Base-by-base conservation (phyloP, 2,113 vertebrate genomes). In the Acanthochromis polyacanthus region DNA sequence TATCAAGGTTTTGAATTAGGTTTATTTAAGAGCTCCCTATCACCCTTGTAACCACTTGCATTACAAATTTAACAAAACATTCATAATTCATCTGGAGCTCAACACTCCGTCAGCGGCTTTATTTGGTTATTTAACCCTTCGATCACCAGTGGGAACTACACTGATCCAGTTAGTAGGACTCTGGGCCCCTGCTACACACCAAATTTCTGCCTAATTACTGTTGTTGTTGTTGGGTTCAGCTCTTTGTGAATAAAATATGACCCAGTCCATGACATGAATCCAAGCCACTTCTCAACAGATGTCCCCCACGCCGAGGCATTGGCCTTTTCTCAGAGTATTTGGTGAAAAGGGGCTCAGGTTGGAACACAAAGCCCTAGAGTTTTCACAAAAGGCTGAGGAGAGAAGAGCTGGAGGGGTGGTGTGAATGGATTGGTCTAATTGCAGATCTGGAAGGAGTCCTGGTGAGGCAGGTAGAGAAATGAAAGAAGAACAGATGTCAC, bases 361-460 rank as follows among this genome's bases (percentile, higher is more conserved):
- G 77, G 70, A 82, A 82, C 79, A 92, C 83, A 90, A 90, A 89
- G 81, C 62, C 60, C 75, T 73, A 2, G 30, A 71, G 82, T 50
- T 68, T 14, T 75, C 62, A 88, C 84, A 91, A 92, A 89, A 75
- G 86, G 56, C 81, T 10, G 36, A 74, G 78, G 43, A 80, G 73
- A 83, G 84, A 84, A 25, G 72, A 79, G 75, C 67, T 63, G 79
- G 68, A 69, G 62, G 75, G 79, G 55, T 61, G n/a, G 67, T 0
- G 72, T 90, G 87, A 93, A 93, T 75, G 82, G 82, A 81, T 58
- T 36, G 6, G 75, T 82, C 86, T 88, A 92, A 91, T 89, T 92
- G 91, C 87, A 83, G 84, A 46, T 83, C 66, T 82, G 68, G 65
- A 50, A 36, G 71, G 82, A 76, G 62, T 79, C 81, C 81, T 72